Conservation (phyloP, 2,113 vertebrate species). For the Channa argus region DNA sequence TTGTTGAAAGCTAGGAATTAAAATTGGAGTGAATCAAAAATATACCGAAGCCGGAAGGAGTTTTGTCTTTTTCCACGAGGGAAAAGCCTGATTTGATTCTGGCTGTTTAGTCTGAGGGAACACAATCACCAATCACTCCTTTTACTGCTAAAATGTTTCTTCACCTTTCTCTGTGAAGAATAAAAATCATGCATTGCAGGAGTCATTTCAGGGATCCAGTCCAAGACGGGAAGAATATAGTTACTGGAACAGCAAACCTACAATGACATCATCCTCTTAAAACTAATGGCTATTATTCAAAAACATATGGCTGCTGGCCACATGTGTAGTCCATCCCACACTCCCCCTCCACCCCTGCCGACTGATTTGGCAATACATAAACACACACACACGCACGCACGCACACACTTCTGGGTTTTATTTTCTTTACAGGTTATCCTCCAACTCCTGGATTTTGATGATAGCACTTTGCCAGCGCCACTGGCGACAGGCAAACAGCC, state of each 20-base stretch:
- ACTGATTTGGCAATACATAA: constrained; percentile 39
- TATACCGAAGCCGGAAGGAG: constrained; percentile 7
- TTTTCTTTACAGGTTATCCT: constrained; percentile 40
- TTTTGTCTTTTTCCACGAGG: not conserved
- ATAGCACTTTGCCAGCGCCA: constrained; percentile 17
- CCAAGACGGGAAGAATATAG: constrained; percentile 71
- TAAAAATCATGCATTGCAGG: constrained; percentile 42
- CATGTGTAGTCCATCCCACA: constrained; percentile 52
- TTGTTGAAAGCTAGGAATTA: constrained; percentile 47
- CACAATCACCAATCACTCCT: constrained; percentile 1
- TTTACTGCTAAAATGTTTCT: constrained; percentile 46
- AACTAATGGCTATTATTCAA: constrained; percentile 78
- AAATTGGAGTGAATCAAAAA: constrained; percentile 31
- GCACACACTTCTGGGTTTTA: constrained; percentile 64
- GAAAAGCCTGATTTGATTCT: constrained; percentile 15
- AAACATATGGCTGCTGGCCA: constrained; percentile 69
- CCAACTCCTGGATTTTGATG: constrained; percentile 7
- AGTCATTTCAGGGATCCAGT: constrained; percentile 59
- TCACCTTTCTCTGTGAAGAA: constrained; percentile 24
- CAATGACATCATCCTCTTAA: constrained; percentile 78
- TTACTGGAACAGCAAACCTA: constrained; percentile 77
- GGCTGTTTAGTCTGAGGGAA: constrained; percentile 1
- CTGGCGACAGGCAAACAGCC: constrained; percentile 31
- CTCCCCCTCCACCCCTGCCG: constrained; percentile 2
- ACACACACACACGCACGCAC: constrained; percentile 37